These are phyloP conservation scores for Pristionchus fissidentatus DNA, from an alignment of 2,888 invertebrate species.

Conservation along the genomic window DNA sequence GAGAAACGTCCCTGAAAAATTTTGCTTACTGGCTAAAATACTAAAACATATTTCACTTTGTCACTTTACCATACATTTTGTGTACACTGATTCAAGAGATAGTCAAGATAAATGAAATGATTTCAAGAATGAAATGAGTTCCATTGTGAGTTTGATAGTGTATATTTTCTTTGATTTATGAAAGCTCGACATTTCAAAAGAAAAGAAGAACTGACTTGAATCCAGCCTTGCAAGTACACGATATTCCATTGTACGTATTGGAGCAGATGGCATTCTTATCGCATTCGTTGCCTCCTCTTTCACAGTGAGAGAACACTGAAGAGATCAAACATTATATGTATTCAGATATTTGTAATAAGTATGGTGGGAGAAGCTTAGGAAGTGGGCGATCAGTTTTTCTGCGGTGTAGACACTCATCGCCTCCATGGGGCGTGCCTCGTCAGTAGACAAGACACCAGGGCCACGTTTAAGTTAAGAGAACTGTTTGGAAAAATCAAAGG, in stretches of 20 bases:
- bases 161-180: too few species aligned
- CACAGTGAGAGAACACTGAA: conserved; percentile 69
- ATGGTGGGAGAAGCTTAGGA: not conserved
- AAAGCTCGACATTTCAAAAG: too few species aligned
- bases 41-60: not conserved
- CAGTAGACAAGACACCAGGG: too few species aligned
- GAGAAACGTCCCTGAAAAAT: conserved; percentile 60
- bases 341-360: too few species aligned
- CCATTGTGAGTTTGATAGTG: too few species aligned
- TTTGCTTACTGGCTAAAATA: not conserved
- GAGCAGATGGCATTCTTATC: conserved; percentile 71
- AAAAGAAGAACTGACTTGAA: conserved; percentile 39
- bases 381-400: not conserved
- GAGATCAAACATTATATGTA: not conserved
- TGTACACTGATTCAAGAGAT: not conserved
- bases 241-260: conserved; percentile 68
- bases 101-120: not conserved
- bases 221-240: conserved; percentile 70
- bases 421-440: too few species aligned
- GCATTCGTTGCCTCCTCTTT: conserved; percentile 64
- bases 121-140: too few species aligned
- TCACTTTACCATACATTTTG: too few species aligned
- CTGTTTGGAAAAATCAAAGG: conserved; percentile 9
- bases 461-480: too few species aligned
- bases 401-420: too few species aligned